Base-by-base conservation (phyloP, 2,888 invertebrate species). In the Ferrisia virgata region DNA sequence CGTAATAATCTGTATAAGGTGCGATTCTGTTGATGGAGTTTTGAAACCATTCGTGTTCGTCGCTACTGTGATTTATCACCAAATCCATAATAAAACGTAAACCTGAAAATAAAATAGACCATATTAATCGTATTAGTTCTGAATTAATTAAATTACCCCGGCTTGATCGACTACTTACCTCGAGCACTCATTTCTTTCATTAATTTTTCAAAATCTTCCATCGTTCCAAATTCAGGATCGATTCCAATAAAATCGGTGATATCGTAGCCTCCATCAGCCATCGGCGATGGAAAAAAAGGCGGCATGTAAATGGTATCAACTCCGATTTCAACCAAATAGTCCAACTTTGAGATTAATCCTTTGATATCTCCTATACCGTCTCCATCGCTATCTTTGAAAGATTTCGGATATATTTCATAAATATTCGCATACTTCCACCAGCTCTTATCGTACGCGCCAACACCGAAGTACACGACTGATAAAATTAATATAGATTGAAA, bases 241-340 rank as follows among this genome's bases (percentile, higher is more conserved):
- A 93, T 89, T 58, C 89, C 89, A 11, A 88, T 90, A 87, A 90
- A 92, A 87, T 92, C 90, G 2, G 91, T 87, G 47, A 93, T 90
- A 86, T 93, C 93, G 87, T 93, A 93, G 0, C 93, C 93, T 87
- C 91, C 91, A 86, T 93, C 93, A 0, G 88, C 89, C 90, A 92
- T 91, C 0, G 93, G 92, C 4, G 92, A 92, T 80, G 90, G 90
- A 89, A 91, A 95, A 84, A 94, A 92, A 0, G 94, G 94, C 0
- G 93, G 93, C 58, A 94, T 86, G 93, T 93, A 93, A 53, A 94
- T 88, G 0, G 58, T 58, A 25, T 58, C 58, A 2, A 58, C 25
- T 58, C 58, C 58, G 9, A 58, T 58, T 11, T 25, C 58, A 58
- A 13, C 25, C 25, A 58, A 25, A 25, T 58, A 58, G 9, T 58